Conservation (phyloP, 2,113 vertebrate genomes). For the Misgurnus anguillicaudatus region DNA sequence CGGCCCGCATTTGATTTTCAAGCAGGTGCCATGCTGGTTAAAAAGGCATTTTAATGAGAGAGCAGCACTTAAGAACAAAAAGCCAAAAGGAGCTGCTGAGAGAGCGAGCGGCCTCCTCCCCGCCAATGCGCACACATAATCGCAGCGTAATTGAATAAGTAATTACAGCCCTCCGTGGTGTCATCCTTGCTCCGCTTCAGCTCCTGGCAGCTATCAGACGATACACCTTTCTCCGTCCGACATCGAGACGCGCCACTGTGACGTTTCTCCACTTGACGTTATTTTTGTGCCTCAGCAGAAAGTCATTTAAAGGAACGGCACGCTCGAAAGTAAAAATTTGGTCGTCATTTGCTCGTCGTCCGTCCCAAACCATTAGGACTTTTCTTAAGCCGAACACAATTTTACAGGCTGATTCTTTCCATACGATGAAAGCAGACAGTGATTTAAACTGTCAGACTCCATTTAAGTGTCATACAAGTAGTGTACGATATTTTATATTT, state of each 20-base stretch:
- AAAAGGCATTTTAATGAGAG: conserved; percentile 74
- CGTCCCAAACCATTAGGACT: too few species aligned
- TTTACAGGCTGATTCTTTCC: too few species aligned
- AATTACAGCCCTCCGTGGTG: conserved; percentile 59
- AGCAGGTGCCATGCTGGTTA: conserved; percentile 76
- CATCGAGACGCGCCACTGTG: not conserved
- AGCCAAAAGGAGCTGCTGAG: conserved; percentile 61
- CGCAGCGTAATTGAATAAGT: conserved; percentile 60
- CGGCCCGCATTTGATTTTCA: conserved; percentile 67
- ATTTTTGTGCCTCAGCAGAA: not conserved
- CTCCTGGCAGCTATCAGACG: conserved; percentile 43
- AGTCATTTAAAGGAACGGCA: not conserved
- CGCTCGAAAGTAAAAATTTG: too few species aligned
- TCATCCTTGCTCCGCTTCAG: conserved; percentile 46
- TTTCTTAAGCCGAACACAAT: too few species aligned
- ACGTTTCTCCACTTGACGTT: not conserved
- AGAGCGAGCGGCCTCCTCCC: conserved; percentile 56
- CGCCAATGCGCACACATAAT: conserved; percentile 54
- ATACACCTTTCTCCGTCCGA: conserved; percentile 40
- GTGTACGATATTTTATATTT: too few species aligned
- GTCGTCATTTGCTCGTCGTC: too few species aligned
- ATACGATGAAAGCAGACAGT: too few species aligned
- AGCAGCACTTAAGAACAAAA: conserved; percentile 65
- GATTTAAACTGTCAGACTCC: too few species aligned
- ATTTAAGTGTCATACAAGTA: too few species aligned